Percentiles rank a stretch among this genome's conserved stretches.
phyloP scores from a whole-genome alignment of 2,888 invertebrate genomes.

The Drosophila macrothrix region DNA sequence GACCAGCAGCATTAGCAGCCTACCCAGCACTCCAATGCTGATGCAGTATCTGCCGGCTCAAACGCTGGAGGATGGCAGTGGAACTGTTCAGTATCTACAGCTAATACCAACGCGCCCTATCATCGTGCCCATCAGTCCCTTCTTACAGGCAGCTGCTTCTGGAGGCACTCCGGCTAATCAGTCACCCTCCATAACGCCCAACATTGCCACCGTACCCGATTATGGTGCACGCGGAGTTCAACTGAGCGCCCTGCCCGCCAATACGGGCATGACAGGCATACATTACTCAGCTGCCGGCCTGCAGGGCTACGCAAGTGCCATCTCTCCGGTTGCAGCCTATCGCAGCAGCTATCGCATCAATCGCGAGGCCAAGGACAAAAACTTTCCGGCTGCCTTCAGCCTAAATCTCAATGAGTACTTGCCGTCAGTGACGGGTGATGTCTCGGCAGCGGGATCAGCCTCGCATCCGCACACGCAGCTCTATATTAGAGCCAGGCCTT shows the following conservation, averaged over 20 bases:
- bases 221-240: conserved; percentile 59
- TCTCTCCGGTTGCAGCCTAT: conserved; percentile 58
- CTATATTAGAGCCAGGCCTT: conserved; percentile 67
- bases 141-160: conserved; percentile 48
- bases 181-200: conserved; percentile 30
- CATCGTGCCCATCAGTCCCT: conserved; percentile 84
- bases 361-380: conserved; percentile 80
- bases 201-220: conserved; percentile 46
- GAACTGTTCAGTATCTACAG: conserved; percentile 83
- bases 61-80: conserved; percentile 72
- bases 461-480: conserved; percentile 46
- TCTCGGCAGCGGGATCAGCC: conserved; percentile 14
- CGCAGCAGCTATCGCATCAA: conserved; percentile 81
- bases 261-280: conserved; percentile 44
- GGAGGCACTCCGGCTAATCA: conserved; percentile 10
- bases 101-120: conserved; percentile 84
- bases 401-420: conserved; percentile 84
- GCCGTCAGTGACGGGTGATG: conserved; percentile 60
- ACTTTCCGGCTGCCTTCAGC: conserved; percentile 63
- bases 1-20: conserved; percentile 41
- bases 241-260: conserved; percentile 58
- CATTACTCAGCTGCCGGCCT: conserved; percentile 66
- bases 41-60: conserved; percentile 84
- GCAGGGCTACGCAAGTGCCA: conserved; percentile 68
- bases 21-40: conserved; percentile 80